Conservation (phyloP, 2,888 invertebrate species). For the Syrista parreyssii region DNA sequence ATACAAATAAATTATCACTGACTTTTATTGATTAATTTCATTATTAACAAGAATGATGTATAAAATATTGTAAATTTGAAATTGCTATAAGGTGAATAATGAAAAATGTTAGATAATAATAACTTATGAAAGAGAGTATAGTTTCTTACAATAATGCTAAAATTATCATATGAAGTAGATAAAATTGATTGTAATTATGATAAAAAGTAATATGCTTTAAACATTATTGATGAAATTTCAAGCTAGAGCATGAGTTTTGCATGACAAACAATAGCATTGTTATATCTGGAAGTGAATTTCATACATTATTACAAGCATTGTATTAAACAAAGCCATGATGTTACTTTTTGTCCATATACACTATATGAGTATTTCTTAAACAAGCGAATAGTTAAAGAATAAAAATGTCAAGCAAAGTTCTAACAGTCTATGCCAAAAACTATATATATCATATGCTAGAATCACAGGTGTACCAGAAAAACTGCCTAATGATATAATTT, state of each 20-base stretch:
- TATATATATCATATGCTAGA: neutral
- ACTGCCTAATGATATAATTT: neutral
- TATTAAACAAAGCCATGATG: neutral
- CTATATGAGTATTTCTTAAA: neutral
- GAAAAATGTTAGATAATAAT: neutral
- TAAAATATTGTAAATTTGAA: neutral
- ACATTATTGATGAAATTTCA: neutral
- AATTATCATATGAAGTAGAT: neutral
- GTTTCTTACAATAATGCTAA: neutral
- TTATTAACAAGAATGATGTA: neutral
- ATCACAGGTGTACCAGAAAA: neutral
- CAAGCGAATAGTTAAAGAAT: neutral
- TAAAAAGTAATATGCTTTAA: neutral
- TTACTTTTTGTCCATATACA: neutral
- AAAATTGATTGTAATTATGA: neutral
- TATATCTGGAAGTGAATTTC: neutral
- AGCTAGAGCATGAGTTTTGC: neutral
- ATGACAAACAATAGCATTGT: neutral
- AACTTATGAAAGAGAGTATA: neutral
- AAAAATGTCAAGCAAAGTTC: neutral
- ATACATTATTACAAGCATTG: neutral
- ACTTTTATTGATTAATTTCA: neutral
- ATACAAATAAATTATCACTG: neutral
- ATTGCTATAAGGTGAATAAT: neutral
- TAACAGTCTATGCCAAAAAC: neutral